Base-by-base conservation (phyloP, 2,888 invertebrate genomes). In the Clitarchus hookeri region DNA sequence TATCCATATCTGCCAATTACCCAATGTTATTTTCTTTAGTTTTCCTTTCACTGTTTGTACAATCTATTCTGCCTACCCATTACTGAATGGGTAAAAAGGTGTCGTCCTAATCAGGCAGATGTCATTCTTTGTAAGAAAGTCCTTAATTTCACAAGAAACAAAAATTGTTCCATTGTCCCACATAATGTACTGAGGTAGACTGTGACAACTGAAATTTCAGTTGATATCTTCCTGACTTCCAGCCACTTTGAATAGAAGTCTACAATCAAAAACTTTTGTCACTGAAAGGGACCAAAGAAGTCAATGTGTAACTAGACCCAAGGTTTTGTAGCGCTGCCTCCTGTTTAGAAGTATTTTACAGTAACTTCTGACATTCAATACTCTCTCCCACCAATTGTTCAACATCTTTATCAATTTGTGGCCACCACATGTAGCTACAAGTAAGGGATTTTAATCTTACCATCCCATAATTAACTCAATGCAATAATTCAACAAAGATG, bases 231-330 rank as follows among this genome's bases (percentile, higher is more conserved):
- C 19, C 79, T 77, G 0, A 87, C 85, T 85, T 87, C 85, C 36
- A 85, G 88, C 86, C 88, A 89, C 87, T n/a, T n/a, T n/a, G n/a
- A n/a, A n/a, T n/a, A n/a, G n/a, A n/a, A n/a, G n/a, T n/a, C n/a
- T 12, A 89, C 77, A 0, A 90, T 86, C 26, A 90, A 54, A 88
- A 89, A 44, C 86, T 88, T 65, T 4, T 88, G 86, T 25, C 87
- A 88, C 25, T 87, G 83, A 85, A 88, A 87, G 12, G 89, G 89
- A 16, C 88, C 88, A 13, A 88, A 86, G 85, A 86, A 88, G 87
- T 90, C 89, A 12, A 89, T 86, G 79, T 90, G 90, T 0, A 90
- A 9, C 77, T 25, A 0, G 78, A 36, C 36, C 36, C 36, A 36
- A 1, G 4, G 4, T 36, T 36, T 36, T 36, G 36, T 36, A 4